Evolutionary conservation across 2,888 invertebrate genomes (phyloP), one percentile per base, ranked within the genome.

Genomic region (Pseudoips prasinana): DNA sequence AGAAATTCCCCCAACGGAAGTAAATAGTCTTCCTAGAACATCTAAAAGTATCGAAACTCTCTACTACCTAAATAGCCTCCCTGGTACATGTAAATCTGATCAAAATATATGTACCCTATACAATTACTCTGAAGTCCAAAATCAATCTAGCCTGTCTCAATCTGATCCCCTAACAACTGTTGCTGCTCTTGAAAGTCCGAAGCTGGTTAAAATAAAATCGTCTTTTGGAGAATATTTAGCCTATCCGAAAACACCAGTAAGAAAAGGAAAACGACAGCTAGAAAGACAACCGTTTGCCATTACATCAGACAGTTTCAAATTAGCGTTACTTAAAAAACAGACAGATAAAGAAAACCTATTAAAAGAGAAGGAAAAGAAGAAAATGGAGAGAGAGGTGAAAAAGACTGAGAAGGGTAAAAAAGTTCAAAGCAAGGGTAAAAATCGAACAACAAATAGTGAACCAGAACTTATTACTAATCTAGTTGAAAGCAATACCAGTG

Each of bases 161-260:
- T 11, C 29, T n/a, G 22, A 11, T 10, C 22, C 11, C 29, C 29
- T 22, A 29, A 29, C 20, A 6, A 29, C 11, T 10, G 10, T 29
- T 22, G 22, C 29, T 7, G 22, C 22, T 22, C 22, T 22, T 11
- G 22, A 29, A 22, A 29, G 29, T 22, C 32, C 22, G 14, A 33
- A 31, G 10, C 10, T 31, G 25, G 7, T 31, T 18, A 31, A 31
- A 31, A 31, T 25, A 25, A 31, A 31, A 31, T 31, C 31, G 1
- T 31, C 31, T 31, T 31, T 31, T 25, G 25, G 31, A 25, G 25
- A 25, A 25, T 31, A 31, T 31, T 31, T 28, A 19, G 8, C 11
- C 7, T 23, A 33, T 24, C 20, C 25, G 20, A 34, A 25, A 25
- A 29, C 29, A 24, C 22, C 22, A 8, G 8, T 26, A 22, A 26